Evolutionary conservation across 1,140 invertebrate genomes (phyloP).

Genomic region (Gonioctena quinquepunctata): DNA sequence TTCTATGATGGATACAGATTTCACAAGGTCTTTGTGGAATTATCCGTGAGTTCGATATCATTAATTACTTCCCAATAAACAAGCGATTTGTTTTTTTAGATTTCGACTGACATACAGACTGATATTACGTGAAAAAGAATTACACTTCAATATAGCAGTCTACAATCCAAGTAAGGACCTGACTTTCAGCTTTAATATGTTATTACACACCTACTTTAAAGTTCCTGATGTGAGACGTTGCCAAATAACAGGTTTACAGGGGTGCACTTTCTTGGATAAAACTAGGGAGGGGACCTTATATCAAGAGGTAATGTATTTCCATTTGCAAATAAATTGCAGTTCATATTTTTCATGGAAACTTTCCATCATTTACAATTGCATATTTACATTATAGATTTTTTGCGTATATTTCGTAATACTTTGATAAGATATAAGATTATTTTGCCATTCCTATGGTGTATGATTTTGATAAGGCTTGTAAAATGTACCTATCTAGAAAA

Average conservation of each 20-base stretch:
- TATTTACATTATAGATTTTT: too few relatives aligned
- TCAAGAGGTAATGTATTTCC: constrained; percentile 74
- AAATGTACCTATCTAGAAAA: too few relatives aligned
- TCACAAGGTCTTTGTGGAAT: constrained; percentile 92
- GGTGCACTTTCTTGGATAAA: constrained; percentile 92
- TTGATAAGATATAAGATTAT: too few relatives aligned
- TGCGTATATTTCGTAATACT: too few relatives aligned
- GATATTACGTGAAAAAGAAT: constrained; percentile 86
- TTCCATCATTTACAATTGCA: too few relatives aligned
- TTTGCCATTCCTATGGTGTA: too few relatives aligned
- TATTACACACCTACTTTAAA: constrained; percentile 95
- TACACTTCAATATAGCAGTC: constrained; percentile 89
- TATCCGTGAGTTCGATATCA: constrained; percentile 65
- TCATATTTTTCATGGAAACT: too few relatives aligned
- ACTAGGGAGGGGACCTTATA: constrained; percentile 81
- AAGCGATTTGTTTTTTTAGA: constrained; percentile 56
- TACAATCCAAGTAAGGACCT: constrained; percentile 89
- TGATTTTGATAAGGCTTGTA: too few relatives aligned
- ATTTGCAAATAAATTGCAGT: too few relatives aligned
- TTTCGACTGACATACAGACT: constrained; percentile 85
- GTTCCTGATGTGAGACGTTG: constrained; percentile 89
- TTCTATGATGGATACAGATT: constrained; percentile 88
- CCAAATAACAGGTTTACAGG: constrained; percentile 88
- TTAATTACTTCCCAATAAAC: not conserved
- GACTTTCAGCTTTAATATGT: constrained; percentile 89